Conservation (phyloP, 2,797 vertebrate species). For the Alca torda region DNA sequence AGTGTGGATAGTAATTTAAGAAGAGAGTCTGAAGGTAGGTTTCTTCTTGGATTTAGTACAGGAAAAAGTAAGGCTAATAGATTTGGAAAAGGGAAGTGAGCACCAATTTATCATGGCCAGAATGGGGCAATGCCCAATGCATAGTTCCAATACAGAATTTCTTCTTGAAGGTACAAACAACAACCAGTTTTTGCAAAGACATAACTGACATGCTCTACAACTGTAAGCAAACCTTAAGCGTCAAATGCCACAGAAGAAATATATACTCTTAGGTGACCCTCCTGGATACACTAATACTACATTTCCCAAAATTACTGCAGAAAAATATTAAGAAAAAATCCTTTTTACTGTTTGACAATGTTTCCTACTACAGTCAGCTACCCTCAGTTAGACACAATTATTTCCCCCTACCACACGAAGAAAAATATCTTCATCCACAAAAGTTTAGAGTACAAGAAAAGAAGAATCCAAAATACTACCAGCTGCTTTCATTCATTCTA, state of each 20-base stretch:
- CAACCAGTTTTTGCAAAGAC: not conserved
- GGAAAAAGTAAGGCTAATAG: not conserved
- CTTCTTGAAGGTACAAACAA: not conserved
- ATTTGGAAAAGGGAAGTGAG: not conserved
- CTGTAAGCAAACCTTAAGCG: not conserved
- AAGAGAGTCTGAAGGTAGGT: not conserved
- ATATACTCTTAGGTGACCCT: not conserved
- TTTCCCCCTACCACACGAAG: not conserved
- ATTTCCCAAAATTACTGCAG: not conserved
- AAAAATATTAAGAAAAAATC: not conserved
- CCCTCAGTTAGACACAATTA: not conserved
- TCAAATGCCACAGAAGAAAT: not conserved
- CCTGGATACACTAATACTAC: not conserved
- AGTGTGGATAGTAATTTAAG: not conserved
- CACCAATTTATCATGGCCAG: accelerated
- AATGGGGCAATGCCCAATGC: not conserved
- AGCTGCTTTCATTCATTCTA: not conserved
- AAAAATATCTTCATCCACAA: not conserved
- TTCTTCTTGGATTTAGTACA: not conserved
- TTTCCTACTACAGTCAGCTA: not conserved
- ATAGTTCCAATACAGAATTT: not conserved
- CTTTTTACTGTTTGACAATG: not conserved
- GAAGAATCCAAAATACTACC: not conserved
- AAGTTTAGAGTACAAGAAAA: not conserved
- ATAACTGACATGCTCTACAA: not conserved